phyloP scores from a whole-genome alignment of 2,888 invertebrate species.

The Eupithecia abbreviata region DNA sequence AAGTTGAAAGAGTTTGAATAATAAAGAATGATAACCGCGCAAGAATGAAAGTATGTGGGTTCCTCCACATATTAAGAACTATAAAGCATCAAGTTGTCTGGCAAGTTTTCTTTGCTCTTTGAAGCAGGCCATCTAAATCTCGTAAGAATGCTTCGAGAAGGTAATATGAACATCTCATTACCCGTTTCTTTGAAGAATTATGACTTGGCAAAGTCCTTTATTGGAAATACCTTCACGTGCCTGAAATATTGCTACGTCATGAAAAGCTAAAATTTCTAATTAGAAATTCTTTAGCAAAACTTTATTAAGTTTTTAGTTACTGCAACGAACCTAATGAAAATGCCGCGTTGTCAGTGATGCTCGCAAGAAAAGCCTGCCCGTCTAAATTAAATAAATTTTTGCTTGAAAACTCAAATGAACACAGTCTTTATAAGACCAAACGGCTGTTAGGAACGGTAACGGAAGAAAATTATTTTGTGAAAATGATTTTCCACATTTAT shows the following conservation, averaged over 20 bases:
- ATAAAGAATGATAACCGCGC: conserved; percentile 30
- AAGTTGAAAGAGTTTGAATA: conserved; percentile 15
- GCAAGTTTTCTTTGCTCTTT: conserved; percentile 50
- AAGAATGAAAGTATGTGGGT: conserved; percentile 33
- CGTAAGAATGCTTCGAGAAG: conserved; percentile 69
- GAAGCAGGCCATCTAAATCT: conserved; percentile 67
- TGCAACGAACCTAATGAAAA: conserved; percentile 80
- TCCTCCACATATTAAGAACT: conserved; percentile 37
- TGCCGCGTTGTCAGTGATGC: conserved; percentile 70
- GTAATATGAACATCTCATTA: conserved; percentile 83
- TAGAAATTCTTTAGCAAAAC: conserved; percentile 82
- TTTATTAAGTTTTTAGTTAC: conserved; percentile 83
- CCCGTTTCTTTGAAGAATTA: conserved; percentile 83
- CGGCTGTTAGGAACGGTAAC: conserved; percentile 20
- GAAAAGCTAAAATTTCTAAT: conserved; percentile 83
- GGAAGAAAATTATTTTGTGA: conserved; percentile 38
- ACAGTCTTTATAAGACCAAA: conserved; percentile 44
- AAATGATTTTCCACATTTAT: conserved; percentile 9
- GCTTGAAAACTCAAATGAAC: conserved; percentile 41
- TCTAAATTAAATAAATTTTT: conserved; percentile 54
- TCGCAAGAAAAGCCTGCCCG: conserved; percentile 42
- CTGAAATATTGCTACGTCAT: conserved; percentile 84
- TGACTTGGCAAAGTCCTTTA: conserved; percentile 84
- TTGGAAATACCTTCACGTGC: conserved; percentile 83
- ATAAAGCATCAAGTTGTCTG: conserved; percentile 40